These are phyloP conservation scores for Papilio polyxenes DNA, from an alignment of 1,140 invertebrate genomes.

Conservation along the genomic window DNA sequence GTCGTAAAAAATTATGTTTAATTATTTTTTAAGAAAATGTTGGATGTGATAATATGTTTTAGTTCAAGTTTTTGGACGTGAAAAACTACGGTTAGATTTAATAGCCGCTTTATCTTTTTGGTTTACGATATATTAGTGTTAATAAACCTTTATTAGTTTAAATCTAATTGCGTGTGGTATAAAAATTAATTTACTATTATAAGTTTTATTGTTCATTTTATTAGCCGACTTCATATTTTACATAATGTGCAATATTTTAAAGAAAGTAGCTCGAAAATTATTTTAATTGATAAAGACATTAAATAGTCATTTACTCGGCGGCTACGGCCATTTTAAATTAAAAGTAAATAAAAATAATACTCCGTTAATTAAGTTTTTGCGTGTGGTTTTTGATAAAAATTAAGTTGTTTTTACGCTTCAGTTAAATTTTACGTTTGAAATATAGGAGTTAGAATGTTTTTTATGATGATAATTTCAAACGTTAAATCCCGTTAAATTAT, in stretches of 20 bases:
- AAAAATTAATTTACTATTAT: conserved; percentile 20
- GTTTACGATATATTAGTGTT: conserved; percentile 14
- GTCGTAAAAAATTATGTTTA: not conserved
- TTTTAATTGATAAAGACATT: conserved; percentile 2
- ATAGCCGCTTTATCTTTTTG: conserved; percentile 30
- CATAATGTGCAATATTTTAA: not conserved
- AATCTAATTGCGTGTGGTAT: not conserved
- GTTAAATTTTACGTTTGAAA: not conserved
- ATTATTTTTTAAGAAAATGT: not conserved
- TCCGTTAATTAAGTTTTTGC: not conserved
- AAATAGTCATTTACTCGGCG: not conserved
- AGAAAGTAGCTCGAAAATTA: not conserved
- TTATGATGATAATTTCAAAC: too few relatives aligned
- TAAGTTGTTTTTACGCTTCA: not conserved
- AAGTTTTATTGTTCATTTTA: not conserved
- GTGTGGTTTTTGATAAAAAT: not conserved
- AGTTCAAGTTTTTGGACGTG: not conserved
- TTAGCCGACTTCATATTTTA: too few relatives aligned
- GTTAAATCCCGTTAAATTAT: too few relatives aligned
- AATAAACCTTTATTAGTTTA: conserved; percentile 25
- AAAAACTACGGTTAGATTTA: conserved; percentile 33
- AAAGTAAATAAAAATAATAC: not conserved
- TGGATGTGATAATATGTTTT: not conserved
- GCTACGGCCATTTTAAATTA: not conserved
- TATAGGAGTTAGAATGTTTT: too few relatives aligned